A percentile compares a stretch with the other conserved stretches of the same genome.
Conservation (phyloP, 1,140 invertebrate species). For the Tetramorium alpestre region DNA sequence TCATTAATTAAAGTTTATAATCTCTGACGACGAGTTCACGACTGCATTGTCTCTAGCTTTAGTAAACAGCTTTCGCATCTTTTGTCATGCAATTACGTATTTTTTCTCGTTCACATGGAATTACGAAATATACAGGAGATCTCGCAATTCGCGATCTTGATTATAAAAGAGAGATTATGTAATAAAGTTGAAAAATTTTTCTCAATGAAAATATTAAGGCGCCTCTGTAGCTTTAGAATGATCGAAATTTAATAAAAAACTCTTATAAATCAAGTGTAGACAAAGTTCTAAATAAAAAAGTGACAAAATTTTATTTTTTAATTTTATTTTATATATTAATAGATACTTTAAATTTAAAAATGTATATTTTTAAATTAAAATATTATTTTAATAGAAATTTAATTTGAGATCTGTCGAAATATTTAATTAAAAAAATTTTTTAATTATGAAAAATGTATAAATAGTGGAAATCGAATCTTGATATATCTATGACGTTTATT, state of each 20-base stretch:
- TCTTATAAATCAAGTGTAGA: background rate
- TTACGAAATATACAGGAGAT: background rate
- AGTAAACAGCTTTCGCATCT: background rate
- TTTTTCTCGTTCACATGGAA: background rate
- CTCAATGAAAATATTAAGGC: background rate
- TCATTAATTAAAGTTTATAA: slow-evolving; percentile 35
- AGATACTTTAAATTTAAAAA: background rate
- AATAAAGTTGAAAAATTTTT: background rate
- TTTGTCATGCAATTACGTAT: slow-evolving; percentile 32
- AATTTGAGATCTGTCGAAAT: background rate
- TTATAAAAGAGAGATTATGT: slow-evolving; percentile 1
- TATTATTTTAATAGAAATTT: slow-evolving; percentile 1
- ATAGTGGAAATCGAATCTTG: background rate
- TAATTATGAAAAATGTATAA: background rate
- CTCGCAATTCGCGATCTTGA: background rate
- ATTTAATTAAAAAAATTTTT: background rate
- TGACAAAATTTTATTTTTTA: background rate
- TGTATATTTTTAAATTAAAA: background rate
- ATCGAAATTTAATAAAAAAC: background rate
- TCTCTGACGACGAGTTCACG: background rate
- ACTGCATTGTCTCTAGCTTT: background rate
- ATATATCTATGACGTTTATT: background rate
- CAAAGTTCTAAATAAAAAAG: background rate
- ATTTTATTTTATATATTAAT: background rate
- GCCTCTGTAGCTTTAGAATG: background rate